Percentiles rank a stretch among this genome's conserved stretches.
phyloP scores from a whole-genome alignment of 2,888 invertebrate species.

The Leucozona laternaria region DNA sequence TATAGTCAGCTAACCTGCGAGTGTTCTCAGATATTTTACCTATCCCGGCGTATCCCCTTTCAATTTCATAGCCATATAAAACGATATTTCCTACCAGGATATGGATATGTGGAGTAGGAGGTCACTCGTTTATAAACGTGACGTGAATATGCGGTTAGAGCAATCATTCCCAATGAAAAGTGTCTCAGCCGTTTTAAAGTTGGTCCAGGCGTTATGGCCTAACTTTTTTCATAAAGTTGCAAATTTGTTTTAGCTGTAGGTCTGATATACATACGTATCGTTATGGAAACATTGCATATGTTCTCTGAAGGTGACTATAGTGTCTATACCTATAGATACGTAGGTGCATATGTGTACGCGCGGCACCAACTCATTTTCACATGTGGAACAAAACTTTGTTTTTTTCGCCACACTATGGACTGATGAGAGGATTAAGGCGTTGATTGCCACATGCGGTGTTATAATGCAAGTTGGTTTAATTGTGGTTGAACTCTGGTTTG shows the following conservation, averaged over 20 bases:
- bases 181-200: slow-evolving; percentile 60
- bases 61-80: slow-evolving; percentile 66
- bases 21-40: slow-evolving; percentile 3
- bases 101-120: slow-evolving; percentile 48
- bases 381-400: slow-evolving; percentile 15
- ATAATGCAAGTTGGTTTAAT: slow-evolving; percentile 52
- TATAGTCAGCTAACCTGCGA: slow-evolving; percentile 46
- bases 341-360: slow-evolving; percentile 27
- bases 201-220: slow-evolving; percentile 56
- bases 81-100: slow-evolving; percentile 61
- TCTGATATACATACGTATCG: no score
- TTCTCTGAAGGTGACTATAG: slow-evolving; percentile 23
- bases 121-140: slow-evolving; percentile 57
- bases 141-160: slow-evolving; percentile 59
- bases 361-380: slow-evolving; percentile 45
- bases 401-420: neutral
- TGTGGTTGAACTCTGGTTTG: slow-evolving; percentile 51
- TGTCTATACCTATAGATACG: neutral
- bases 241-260: slow-evolving; percentile 36
- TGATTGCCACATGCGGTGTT: slow-evolving; percentile 54
- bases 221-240: slow-evolving; percentile 70
- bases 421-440: slow-evolving; percentile 55
- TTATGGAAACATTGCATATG: neutral
- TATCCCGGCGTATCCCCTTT: slow-evolving; percentile 51
- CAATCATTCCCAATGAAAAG: slow-evolving; percentile 63